phyloP scores from a whole-genome alignment of 2,888 invertebrate species.

The Athalia cordata region DNA sequence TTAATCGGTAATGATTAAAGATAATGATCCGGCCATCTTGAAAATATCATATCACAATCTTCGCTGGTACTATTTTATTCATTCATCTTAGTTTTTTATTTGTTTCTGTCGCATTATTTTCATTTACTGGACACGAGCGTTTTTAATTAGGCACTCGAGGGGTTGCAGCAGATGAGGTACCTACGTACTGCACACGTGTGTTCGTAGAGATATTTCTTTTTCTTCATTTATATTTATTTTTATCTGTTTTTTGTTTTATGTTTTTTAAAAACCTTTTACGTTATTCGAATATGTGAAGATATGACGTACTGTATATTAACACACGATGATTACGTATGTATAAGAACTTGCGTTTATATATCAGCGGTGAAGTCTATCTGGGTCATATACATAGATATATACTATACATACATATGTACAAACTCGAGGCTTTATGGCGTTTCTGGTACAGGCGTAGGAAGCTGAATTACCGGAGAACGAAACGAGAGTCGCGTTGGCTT shows the following conservation, averaged over 20 bases:
- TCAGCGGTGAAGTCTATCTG: conserved; percentile 22
- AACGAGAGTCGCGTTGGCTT: not conserved
- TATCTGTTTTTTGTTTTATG: no score
- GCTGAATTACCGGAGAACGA: not conserved
- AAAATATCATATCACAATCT: no score
- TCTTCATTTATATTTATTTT: no score
- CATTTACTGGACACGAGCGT: conserved; percentile 33
- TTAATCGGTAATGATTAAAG: no score
- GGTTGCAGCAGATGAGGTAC: not conserved
- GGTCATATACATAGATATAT: not conserved
- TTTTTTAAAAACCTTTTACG: no score
- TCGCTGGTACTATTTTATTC: no score
- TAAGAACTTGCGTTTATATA: not conserved
- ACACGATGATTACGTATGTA: conserved; percentile 6
- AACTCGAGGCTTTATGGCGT: not conserved
- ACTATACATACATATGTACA: not conserved
- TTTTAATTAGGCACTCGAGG: conserved; percentile 46
- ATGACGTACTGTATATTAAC: not conserved
- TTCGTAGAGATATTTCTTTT: not conserved
- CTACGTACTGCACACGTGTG: no score
- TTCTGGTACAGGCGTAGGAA: no score
- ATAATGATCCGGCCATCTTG: no score
- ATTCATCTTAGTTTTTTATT: conserved; percentile 12
- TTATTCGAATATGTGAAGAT: no score
- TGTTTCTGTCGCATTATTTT: conserved; percentile 35